Evolutionary conservation across 2,888 invertebrate genomes (phyloP).

Genomic region (Thymelicus acteon): DNA sequence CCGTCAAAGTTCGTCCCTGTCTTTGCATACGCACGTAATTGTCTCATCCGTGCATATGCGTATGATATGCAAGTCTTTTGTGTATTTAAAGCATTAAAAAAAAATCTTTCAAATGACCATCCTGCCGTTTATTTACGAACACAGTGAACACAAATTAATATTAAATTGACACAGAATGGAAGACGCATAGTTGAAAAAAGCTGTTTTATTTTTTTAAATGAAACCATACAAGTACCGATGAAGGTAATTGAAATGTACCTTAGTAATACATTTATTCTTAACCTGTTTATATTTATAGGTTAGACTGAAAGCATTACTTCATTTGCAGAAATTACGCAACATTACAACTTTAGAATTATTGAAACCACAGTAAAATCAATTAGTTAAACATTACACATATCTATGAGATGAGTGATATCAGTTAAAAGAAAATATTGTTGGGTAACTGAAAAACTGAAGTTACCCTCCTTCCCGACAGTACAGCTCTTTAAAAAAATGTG

Average conservation of each 20-base stretch:
- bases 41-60: not conserved
- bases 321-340: constrained; percentile 6
- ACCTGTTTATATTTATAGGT: constrained; percentile 7
- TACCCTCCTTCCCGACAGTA: not conserved
- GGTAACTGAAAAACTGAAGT: not conserved
- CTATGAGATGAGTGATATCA: not conserved
- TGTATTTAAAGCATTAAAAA: not conserved
- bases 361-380: not conserved
- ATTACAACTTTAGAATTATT: not conserved
- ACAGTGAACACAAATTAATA: constrained; percentile 33
- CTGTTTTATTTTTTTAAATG: constrained; percentile 38
- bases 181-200: constrained; percentile 57
- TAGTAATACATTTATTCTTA: constrained; percentile 50
- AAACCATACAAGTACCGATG: constrained; percentile 44
- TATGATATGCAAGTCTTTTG: too few relatives aligned
- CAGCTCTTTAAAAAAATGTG: not conserved
- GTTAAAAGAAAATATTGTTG: not conserved
- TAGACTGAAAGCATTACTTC: constrained; percentile 37
- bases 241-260: constrained; percentile 40
- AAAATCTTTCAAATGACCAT: not conserved
- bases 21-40: constrained; percentile 8
- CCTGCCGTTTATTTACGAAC: constrained; percentile 5
- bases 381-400: not conserved
- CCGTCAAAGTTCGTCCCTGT: not conserved
- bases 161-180: constrained; percentile 57